Evolutionary conservation across 1,140 invertebrate genomes (phyloP).

Genomic region (Macrocentrus cingulum): DNA sequence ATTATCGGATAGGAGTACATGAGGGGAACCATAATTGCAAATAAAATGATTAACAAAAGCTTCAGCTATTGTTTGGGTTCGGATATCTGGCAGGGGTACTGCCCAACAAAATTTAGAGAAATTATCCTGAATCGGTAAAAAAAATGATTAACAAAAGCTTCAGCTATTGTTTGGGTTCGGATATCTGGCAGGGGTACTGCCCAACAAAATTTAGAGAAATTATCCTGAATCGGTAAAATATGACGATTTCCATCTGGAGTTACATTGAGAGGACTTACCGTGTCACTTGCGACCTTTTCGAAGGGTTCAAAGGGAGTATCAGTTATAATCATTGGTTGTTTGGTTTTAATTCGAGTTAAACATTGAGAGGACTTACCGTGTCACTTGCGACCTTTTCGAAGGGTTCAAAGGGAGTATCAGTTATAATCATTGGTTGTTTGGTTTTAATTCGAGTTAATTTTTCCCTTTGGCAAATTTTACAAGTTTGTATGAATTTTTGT

Average conservation of each 20-base stretch:
- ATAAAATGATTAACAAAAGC: constrained; percentile 21
- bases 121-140: constrained; percentile 38
- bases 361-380: constrained; percentile 9
- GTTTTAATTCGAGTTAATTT: constrained; percentile 4
- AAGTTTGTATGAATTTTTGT: neutral
- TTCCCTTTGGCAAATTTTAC: neutral
- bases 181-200: constrained; percentile 32
- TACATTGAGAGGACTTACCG: constrained; percentile 16
- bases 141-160: constrained; percentile 24
- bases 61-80: constrained; percentile 33
- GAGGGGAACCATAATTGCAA: constrained; percentile 35
- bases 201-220: constrained; percentile 37
- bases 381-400: constrained; percentile 25
- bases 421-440: constrained; percentile 9
- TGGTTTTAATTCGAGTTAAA: constrained; percentile 1
- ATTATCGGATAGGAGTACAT: constrained; percentile 36
- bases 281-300: constrained; percentile 19
- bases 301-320: constrained; percentile 24
- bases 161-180: constrained; percentile 32
- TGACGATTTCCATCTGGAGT: no score
- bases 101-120: constrained; percentile 37
- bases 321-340: constrained; percentile 15
- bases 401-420: constrained; percentile 15
- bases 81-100: constrained; percentile 29
- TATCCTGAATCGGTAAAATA: constrained; percentile 39